phyloP scores from a whole-genome alignment of 2,888 invertebrate genomes.

The Temnothorax unifasciatus region DNA sequence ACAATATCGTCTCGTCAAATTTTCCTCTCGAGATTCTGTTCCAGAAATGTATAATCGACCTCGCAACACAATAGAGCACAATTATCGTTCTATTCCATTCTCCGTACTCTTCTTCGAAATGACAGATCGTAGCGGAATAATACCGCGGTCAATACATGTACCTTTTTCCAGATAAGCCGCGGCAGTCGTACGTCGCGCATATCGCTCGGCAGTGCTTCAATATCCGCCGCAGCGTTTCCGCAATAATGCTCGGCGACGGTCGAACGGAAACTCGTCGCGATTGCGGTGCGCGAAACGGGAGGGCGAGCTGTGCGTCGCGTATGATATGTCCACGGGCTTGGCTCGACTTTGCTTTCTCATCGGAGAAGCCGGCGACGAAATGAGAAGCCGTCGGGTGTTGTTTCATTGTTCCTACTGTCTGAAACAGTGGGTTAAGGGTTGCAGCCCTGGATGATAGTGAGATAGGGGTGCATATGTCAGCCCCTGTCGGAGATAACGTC shows the following conservation, averaged over 20 bases:
- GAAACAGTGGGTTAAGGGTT: slow-evolving; percentile 73
- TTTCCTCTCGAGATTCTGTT: background rate
- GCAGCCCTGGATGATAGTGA: slow-evolving; percentile 24
- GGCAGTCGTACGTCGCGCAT: background rate
- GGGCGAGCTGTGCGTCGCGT: background rate
- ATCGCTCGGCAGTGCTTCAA: slow-evolving; percentile 28
- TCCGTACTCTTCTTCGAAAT: background rate
- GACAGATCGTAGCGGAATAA: background rate
- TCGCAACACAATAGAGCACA: background rate
- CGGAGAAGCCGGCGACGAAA: slow-evolving; percentile 51
- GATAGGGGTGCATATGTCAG: slow-evolving; percentile 58
- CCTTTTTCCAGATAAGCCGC: background rate
- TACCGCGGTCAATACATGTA: slow-evolving; percentile 10
- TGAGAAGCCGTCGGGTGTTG: slow-evolving; percentile 56
- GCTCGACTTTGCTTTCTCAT: slow-evolving; percentile 48
- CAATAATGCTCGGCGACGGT: slow-evolving; percentile 26
- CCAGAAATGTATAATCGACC: background rate
- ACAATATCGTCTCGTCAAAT: background rate
- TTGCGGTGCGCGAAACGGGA: slow-evolving; percentile 21
- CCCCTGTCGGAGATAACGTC: slow-evolving; percentile 35
- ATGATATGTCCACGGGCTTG: background rate
- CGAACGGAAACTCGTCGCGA: slow-evolving; percentile 11
- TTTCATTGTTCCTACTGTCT: slow-evolving; percentile 67
- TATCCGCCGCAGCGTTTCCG: slow-evolving; percentile 40
- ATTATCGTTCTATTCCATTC: background rate